Conservation (phyloP, 2,113 vertebrate species). For the Campylorhamphus procurvoides region DNA sequence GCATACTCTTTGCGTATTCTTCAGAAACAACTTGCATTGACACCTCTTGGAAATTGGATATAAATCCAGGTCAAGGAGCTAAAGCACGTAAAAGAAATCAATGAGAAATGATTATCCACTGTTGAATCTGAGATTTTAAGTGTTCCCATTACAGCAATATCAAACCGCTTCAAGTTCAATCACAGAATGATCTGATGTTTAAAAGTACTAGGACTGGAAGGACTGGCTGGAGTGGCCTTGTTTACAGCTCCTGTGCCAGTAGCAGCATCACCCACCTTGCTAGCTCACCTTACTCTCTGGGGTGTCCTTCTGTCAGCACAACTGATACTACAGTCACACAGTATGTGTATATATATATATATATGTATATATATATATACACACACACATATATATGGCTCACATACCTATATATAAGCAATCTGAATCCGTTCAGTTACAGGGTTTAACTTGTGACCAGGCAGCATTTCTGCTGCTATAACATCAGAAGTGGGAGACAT, state of each 20-base stretch:
- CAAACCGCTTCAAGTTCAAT: not conserved
- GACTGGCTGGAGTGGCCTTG: not conserved
- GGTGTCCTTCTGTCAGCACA: not conserved
- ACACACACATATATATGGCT: not conserved
- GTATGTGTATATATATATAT: accelerated
- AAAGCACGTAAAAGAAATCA: not conserved
- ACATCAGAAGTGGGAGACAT: not conserved
- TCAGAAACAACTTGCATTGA: not conserved
- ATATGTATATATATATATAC: accelerated
- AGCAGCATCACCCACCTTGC: not conserved
- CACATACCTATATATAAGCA: not conserved
- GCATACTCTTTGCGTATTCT: not conserved
- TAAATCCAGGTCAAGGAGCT: conserved; percentile 22
- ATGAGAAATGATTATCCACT: not conserved
- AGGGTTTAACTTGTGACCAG: not conserved
- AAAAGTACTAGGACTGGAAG: not conserved
- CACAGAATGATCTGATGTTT: not conserved
- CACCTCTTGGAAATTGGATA: not conserved
- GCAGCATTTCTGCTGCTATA: not conserved
- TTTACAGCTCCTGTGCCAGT: not conserved
- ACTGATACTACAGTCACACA: not conserved
- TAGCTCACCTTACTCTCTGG: not conserved
- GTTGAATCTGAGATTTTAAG: not conserved
- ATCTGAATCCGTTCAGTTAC: not conserved
- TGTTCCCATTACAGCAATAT: not conserved